Percentiles rank a stretch among this genome's conserved stretches.
These are phyloP conservation scores for Danionella dracula DNA, from an alignment of 2,797 vertebrate species.

Conservation along the genomic window DNA sequence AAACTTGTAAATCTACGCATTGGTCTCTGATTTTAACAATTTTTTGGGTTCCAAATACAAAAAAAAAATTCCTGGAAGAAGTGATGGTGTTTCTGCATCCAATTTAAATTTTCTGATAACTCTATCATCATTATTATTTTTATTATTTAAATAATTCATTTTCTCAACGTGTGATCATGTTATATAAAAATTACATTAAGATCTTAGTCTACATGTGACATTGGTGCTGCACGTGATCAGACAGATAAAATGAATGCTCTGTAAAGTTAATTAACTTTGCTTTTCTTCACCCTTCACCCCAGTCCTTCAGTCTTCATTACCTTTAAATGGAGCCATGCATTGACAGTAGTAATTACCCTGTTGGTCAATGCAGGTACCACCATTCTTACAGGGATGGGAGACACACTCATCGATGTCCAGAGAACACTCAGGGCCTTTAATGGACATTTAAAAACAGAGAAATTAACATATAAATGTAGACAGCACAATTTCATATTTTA, in stretches of 20 bases:
- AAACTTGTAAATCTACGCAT: too few relatives aligned
- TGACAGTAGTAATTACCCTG: slow-evolving; percentile 85
- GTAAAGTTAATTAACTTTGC: slow-evolving; percentile 82
- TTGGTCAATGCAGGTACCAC: slow-evolving; percentile 78
- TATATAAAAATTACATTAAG: too few relatives aligned
- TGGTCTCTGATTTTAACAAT: too few relatives aligned
- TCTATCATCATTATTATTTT: too few relatives aligned
- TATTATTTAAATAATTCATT: too few relatives aligned
- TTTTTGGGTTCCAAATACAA: too few relatives aligned
- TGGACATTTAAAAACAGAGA: slow-evolving; percentile 25
- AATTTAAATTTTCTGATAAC: too few relatives aligned
- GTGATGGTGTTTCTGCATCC: too few relatives aligned
- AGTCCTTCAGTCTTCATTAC: slow-evolving; percentile 79
- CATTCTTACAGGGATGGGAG: slow-evolving; percentile 77
- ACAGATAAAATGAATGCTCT: slow-evolving; percentile 76
- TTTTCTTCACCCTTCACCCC: slow-evolving; percentile 54
- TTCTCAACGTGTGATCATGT: too few relatives aligned
- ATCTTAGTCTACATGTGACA: slow-evolving; percentile 61
- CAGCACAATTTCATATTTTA: background rate
- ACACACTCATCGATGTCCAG: slow-evolving; percentile 73
- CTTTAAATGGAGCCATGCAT: slow-evolving; percentile 83
- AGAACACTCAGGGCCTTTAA: slow-evolving; percentile 69
- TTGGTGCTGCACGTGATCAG: slow-evolving; percentile 65
- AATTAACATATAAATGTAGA: background rate
- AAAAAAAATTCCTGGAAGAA: too few relatives aligned